Conservation (phyloP, 2,113 vertebrate genomes). For the Crotalus horridus region DNA sequence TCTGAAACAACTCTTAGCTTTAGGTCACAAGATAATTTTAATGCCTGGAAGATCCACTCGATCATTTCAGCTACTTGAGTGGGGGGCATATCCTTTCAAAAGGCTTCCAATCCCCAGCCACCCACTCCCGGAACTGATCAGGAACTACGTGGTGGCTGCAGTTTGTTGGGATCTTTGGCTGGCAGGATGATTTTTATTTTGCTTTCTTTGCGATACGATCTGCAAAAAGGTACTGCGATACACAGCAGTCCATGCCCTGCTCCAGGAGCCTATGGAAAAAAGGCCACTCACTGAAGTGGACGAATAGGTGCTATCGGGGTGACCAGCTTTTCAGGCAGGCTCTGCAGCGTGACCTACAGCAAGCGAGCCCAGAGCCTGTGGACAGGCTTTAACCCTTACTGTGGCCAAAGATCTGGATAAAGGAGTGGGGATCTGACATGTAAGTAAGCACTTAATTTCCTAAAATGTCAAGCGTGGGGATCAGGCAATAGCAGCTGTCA, state of each 20-base stretch:
- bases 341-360: background rate
- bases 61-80: background rate
- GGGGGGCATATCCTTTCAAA: background rate
- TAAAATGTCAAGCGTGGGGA: background rate
- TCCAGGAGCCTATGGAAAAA: too few species aligned
- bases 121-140: background rate
- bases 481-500: background rate
- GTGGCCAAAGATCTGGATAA: background rate
- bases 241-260: background rate
- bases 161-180: background rate
- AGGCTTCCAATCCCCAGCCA: background rate
- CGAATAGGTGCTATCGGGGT: accelerated
- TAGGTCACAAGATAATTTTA: background rate
- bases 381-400: background rate
- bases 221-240: background rate
- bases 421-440: background rate
- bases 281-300: background rate
- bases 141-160: background rate
- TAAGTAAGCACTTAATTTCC: background rate
- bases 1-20: background rate
- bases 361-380: background rate
- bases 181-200: background rate
- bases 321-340: background rate
- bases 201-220: background rate
- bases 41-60: background rate